Evolutionary conservation across 2,888 invertebrate species (phyloP), one percentile per base, ranked within the genome.

Genomic region (Diabrotica balteata): DNA sequence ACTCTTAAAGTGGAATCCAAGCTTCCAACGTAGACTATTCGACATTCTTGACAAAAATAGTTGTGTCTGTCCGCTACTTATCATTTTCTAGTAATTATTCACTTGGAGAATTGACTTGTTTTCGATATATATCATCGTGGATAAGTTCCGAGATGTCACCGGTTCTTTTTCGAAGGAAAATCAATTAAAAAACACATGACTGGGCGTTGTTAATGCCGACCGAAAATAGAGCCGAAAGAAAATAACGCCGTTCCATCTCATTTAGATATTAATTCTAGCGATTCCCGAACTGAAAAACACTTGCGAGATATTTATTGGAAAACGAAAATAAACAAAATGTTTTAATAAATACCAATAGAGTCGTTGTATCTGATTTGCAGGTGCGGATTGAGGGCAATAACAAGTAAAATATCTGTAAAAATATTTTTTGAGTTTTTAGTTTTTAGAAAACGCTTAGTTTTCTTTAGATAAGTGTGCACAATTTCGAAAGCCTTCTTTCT

Each of bases 251-350:
- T 67, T 63, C 63, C 42, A 62, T 57, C 57, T 68, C 69, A 67
- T 72, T 71, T 55, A 68, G 65, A 65, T 71, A 69, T 72, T 71
- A 72, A 69, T 69, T 62, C 68, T 67, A 69, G 55, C 66, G 63
- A 63, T 67, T 67, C 70, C 69, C 61, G 62, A 65, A 62, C 65
- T 32, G 63, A 67, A 66, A 66, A 66, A 66, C 62, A 58, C 68
- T 66, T 49, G 52, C 51, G 47, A 65, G 65, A 70, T 73, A 73
- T 73, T 73, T 73, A 73, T 73, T 69, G 71, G 68, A 69, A 74
- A 76, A 75, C 74, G 73, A 75, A 75, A 76, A 76, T 75, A 76
- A 76, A 75, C 74, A 73, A 70, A 76, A 75, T 72, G 73, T 72
- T 71, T 72, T 65, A 55, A 73, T 72, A 73, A 75, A 76, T 76